These are phyloP conservation scores for Lutraria rhynchaena DNA, from an alignment of 1,140 invertebrate genomes.

Conservation along the genomic window DNA sequence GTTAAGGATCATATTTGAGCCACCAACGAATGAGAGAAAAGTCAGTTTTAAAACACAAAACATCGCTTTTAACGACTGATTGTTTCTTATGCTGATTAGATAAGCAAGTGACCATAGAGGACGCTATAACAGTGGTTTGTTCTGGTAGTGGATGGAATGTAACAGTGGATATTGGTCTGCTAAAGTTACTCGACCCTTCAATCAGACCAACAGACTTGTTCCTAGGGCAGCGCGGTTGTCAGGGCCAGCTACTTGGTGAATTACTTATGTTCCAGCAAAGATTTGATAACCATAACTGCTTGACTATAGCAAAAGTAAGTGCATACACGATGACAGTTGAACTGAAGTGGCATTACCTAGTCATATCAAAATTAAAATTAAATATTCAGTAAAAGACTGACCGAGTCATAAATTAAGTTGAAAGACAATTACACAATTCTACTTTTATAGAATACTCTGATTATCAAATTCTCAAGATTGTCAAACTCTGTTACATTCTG, in stretches of 20 bases:
- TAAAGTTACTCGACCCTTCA: background rate
- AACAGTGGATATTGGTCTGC: background rate
- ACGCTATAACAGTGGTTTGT: background rate
- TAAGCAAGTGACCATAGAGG: too few relatives aligned
- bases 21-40: too few relatives aligned
- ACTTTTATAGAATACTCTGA: background rate
- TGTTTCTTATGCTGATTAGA: too few relatives aligned
- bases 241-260: background rate
- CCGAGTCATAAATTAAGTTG: background rate
- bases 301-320: constrained; percentile 29
- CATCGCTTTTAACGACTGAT: too few relatives aligned
- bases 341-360: background rate
- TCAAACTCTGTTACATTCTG: too few relatives aligned
- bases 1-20: too few relatives aligned
- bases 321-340: background rate
- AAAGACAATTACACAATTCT: background rate
- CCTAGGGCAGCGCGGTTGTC: background rate
- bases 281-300: background rate
- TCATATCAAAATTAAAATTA: background rate
- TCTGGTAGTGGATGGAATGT: constrained; percentile 14
- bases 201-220: background rate
- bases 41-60: too few relatives aligned
- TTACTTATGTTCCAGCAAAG: background rate
- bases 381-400: background rate
- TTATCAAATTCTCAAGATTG: background rate